phyloP scores from a whole-genome alignment of 2,113 vertebrate genomes.

The Tychaedon coryphoeus region DNA sequence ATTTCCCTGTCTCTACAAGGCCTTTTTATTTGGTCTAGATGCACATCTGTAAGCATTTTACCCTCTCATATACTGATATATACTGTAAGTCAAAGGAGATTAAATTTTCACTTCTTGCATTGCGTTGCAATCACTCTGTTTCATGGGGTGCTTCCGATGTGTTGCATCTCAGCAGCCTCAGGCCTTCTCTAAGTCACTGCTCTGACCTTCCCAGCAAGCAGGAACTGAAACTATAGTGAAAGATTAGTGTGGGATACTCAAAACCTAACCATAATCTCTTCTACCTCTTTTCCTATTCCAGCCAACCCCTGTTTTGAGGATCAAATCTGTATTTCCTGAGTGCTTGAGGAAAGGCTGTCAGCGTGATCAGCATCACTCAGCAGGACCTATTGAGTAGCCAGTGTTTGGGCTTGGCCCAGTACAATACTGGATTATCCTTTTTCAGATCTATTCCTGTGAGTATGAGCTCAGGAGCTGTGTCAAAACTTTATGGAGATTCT shows the following conservation, averaged over 20 bases:
- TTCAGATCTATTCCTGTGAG: neutral
- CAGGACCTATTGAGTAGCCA: neutral
- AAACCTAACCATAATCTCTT: neutral
- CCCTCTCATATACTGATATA: neutral
- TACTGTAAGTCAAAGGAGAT: slow-evolving; percentile 17
- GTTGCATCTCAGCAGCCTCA: neutral
- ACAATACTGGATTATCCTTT: accelerated
- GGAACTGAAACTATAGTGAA: neutral
- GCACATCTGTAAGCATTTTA: slow-evolving; percentile 50
- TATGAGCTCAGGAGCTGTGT: neutral
- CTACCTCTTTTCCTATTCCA: neutral
- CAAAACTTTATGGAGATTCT: neutral
- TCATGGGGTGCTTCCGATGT: neutral
- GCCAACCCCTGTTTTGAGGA: neutral
- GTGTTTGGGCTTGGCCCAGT: neutral
- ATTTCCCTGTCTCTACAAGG: neutral
- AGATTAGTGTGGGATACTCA: neutral
- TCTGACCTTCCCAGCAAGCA: neutral
- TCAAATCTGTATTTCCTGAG: neutral
- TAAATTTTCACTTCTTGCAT: slow-evolving; percentile 12
- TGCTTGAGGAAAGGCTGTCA: neutral
- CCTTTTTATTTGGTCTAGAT: slow-evolving; percentile 25
- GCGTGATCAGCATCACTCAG: neutral
- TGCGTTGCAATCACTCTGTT: neutral
- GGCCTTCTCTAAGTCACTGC: neutral